Percentiles rank a stretch among this genome's conserved stretches.
These are phyloP conservation scores for Unio pictorum DNA, from an alignment of 2,888 invertebrate genomes.

Conservation along the genomic window DNA sequence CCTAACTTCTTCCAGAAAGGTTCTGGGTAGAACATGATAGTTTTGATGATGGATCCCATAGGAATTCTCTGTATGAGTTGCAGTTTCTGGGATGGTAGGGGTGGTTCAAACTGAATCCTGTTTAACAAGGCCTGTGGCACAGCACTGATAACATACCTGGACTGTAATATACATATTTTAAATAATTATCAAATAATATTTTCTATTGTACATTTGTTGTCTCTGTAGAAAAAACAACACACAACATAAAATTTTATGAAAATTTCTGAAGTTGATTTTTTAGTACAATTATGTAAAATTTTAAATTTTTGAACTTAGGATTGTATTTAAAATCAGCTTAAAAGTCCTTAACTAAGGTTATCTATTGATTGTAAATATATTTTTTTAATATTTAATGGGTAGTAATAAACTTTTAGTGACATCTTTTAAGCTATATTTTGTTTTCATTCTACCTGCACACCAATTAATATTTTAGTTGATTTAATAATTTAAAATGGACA, in stretches of 20 bases:
- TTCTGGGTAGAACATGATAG: constrained; percentile 69
- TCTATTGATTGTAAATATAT: too few relatives aligned
- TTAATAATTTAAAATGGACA: too few relatives aligned
- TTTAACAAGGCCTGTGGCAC: constrained; percentile 66
- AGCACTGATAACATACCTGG: constrained; percentile 66
- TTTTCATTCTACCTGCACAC: too few relatives aligned
- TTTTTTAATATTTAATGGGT: too few relatives aligned
- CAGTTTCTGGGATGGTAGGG: constrained; percentile 63
- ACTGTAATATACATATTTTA: constrained; percentile 27
- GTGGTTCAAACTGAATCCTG: constrained; percentile 67
- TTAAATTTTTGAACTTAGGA: too few relatives aligned
- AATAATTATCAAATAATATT: not conserved
- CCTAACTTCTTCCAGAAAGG: constrained; percentile 72
- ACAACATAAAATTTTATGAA: not conserved
- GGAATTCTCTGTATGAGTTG: constrained; percentile 69
- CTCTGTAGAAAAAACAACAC: too few relatives aligned
- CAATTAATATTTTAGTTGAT: too few relatives aligned
- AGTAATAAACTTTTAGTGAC: too few relatives aligned
- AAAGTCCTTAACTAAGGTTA: not conserved
- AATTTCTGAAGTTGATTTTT: not conserved
- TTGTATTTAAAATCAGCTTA: not conserved
- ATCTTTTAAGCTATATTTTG: too few relatives aligned
- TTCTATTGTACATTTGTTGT: not conserved
- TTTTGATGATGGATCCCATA: constrained; percentile 72
- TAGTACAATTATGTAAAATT: too few relatives aligned